A percentile compares a stretch with the other conserved stretches of the same genome.
Conservation (phyloP, 1,140 invertebrate genomes). For the Batillaria attramentaria region DNA sequence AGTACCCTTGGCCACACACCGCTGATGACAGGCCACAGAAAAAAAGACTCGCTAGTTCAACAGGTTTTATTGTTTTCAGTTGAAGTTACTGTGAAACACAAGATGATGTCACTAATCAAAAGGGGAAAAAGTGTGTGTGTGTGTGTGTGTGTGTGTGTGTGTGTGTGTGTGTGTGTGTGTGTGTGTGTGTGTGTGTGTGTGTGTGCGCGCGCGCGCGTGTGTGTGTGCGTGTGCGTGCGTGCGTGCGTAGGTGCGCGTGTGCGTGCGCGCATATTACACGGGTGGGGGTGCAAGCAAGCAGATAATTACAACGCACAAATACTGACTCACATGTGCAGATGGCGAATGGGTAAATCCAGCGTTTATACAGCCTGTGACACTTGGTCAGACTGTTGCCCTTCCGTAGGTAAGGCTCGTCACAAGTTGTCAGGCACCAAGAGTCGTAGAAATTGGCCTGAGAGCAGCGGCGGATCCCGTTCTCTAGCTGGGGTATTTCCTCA, state of each 20-base stretch:
- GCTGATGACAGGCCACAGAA: too few species aligned
- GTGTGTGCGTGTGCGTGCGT: neutral
- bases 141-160: constrained; percentile 13
- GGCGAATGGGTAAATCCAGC: neutral
- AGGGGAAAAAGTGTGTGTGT: neutral
- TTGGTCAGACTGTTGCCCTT: neutral
- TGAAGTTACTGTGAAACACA: too few species aligned
- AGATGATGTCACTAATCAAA: neutral
- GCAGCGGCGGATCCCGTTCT: too few species aligned
- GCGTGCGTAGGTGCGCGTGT: neutral
- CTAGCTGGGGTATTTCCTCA: too few species aligned
- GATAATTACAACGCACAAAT: neutral
- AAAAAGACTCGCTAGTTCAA: too few species aligned
- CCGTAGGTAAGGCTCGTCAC: neutral
- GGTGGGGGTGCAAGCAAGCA: neutral
- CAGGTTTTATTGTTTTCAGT: too few species aligned
- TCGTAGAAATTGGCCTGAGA: neutral
- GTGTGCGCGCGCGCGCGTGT: neutral
- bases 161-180: neutral
- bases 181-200: neutral
- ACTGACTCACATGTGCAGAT: neutral
- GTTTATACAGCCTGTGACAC: neutral
- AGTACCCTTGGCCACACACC: too few species aligned
- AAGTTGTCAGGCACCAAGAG: neutral
- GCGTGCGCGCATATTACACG: neutral